phyloP scores from a whole-genome alignment of 2,888 invertebrate species.

The Halictus ligatus region DNA sequence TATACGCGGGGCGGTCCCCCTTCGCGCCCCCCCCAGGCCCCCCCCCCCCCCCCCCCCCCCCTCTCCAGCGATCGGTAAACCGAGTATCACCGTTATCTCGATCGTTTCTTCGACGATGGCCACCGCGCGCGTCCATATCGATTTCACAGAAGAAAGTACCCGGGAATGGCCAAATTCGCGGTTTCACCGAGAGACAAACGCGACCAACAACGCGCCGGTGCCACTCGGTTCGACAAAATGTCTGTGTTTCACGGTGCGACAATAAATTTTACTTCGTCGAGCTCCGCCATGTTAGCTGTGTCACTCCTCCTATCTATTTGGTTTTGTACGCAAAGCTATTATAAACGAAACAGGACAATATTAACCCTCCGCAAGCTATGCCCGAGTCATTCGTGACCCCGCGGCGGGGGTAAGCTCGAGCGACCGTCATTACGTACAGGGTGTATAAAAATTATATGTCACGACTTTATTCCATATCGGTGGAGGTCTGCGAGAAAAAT shows the following conservation, averaged over 20 bases:
- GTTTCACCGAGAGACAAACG: background rate
- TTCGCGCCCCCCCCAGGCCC: too few species aligned
- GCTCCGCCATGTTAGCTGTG: background rate
- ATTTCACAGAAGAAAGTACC: background rate
- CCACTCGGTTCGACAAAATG: background rate
- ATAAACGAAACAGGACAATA: too few species aligned
- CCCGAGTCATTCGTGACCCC: too few species aligned
- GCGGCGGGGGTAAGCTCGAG: too few species aligned
- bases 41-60: too few species aligned
- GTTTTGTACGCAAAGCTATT: too few species aligned
- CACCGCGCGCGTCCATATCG: slow-evolving; percentile 4
- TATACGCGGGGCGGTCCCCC: too few species aligned
- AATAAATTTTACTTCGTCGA: background rate
- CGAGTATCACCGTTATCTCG: slow-evolving; percentile 22
- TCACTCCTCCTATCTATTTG: too few species aligned
- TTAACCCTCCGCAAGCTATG: too few species aligned
- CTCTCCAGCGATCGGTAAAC: slow-evolving; percentile 50
- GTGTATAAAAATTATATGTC: too few species aligned
- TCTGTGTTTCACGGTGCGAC: background rate
- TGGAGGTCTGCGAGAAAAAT: too few species aligned
- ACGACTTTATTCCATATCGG: too few species aligned
- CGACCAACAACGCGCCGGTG: background rate
- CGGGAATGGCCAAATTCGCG: background rate
- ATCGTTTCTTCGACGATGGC: background rate
- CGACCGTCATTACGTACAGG: background rate